A percentile compares a stretch with the other conserved stretches of the same genome.
Conservation (phyloP, 2,797 vertebrate genomes). For the Arrhamphus sclerolepis region DNA sequence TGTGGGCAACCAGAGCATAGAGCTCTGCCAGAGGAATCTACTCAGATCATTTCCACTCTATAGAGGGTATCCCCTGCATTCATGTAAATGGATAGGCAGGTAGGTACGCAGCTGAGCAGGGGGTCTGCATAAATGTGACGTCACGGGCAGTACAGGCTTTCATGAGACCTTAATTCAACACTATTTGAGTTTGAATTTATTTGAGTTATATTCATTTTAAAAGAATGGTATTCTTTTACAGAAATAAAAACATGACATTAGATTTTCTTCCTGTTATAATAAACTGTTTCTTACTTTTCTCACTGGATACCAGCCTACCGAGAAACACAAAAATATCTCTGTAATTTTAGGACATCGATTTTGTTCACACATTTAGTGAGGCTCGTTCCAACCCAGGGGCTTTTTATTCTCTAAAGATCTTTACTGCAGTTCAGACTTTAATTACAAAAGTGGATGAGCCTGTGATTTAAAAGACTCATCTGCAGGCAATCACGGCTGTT, state of each 20-base stretch:
- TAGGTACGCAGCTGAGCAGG: conserved; percentile 10
- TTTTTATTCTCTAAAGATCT: conserved; percentile 42
- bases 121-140: background rate
- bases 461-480: conserved; percentile 18
- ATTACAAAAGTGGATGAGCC: conserved; percentile 36
- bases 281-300: conserved; percentile 47
- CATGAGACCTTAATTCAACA: background rate
- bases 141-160: background rate
- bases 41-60: conserved; percentile 62
- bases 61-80: conserved; percentile 59
- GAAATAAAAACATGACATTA: conserved; percentile 29
- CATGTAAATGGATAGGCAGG: conserved; percentile 16
- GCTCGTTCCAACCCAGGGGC: conserved; percentile 28
- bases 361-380: conserved; percentile 50
- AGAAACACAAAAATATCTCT: conserved; percentile 54
- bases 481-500: conserved; percentile 2
- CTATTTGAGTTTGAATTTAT: background rate
- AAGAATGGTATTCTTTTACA: conserved; percentile 22
- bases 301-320: conserved; percentile 44
- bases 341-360: conserved; percentile 52
- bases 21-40: conserved; percentile 71
- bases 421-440: conserved; percentile 34
- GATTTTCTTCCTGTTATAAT: conserved; percentile 40
- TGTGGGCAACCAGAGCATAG: conserved; percentile 54
- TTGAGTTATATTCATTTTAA: conserved; percentile 18